A percentile compares a stretch with the other conserved stretches of the same genome.
phyloP scores from a whole-genome alignment of 2,888 invertebrate genomes.

The Drosophila yooni region DNA sequence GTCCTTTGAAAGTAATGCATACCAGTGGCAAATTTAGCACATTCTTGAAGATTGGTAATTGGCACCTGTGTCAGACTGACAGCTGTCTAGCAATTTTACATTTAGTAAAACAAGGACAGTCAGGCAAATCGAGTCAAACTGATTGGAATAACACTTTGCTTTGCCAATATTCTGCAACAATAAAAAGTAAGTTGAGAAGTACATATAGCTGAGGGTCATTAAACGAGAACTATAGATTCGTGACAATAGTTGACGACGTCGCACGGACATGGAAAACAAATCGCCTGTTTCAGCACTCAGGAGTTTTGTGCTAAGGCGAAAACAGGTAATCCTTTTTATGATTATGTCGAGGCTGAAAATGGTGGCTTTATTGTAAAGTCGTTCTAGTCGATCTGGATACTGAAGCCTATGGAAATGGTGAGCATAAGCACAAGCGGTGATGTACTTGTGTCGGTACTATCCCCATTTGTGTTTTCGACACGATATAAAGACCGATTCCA shows the following conservation, averaged over 20 bases:
- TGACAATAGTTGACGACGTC: neutral
- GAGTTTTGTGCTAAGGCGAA: conserved; percentile 82
- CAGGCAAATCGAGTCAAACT: neutral
- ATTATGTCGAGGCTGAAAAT: conserved; percentile 72
- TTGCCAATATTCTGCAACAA: neutral
- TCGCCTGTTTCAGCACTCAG: conserved; percentile 83
- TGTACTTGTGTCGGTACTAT: too few species aligned
- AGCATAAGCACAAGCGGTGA: neutral
- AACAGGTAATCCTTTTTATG: conserved; percentile 70
- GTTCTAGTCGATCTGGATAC: conserved; percentile 77
- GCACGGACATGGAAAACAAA: conserved; percentile 74
- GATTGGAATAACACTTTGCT: neutral
- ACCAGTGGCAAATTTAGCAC: conserved; percentile 24
- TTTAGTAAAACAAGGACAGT: neutral
- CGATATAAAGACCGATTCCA: neutral
- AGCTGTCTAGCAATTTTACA: conserved; percentile 6
- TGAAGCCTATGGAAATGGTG: conserved; percentile 84
- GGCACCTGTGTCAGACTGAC: conserved; percentile 15
- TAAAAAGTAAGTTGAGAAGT: neutral
- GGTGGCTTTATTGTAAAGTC: conserved; percentile 80
- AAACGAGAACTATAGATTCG: neutral
- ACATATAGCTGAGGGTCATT: neutral
- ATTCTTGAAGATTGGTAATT: neutral
- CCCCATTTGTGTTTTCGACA: neutral
- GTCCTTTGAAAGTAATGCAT: neutral